Evolutionary conservation across 2,888 invertebrate species (phyloP).

Genomic region (Noctua comes): DNA sequence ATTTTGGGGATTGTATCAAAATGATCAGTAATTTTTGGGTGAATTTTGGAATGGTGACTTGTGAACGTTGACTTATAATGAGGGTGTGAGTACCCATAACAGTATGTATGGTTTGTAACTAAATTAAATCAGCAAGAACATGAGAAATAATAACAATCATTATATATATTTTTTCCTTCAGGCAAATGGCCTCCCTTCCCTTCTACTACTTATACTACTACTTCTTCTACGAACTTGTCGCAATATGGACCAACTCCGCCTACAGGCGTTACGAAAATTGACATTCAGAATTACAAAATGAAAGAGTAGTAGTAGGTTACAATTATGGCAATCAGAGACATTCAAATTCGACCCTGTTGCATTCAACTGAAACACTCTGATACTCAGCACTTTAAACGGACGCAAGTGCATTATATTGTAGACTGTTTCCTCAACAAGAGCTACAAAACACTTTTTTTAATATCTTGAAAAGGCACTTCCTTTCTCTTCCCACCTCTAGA

Average conservation of each 20-base stretch:
- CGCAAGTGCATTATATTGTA: not conserved
- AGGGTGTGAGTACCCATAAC: not conserved
- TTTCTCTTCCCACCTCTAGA: constrained; percentile 9
- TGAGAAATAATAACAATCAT: not conserved
- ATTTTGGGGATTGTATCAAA: constrained; percentile 38
- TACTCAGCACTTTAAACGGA: not conserved
- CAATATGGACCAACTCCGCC: not conserved
- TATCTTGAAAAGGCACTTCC: constrained; percentile 6
- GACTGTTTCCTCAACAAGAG: not conserved
- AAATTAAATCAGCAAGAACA: not conserved
- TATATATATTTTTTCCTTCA: not conserved
- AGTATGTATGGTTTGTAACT: not conserved
- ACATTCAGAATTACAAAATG: not conserved
- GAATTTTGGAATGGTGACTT: constrained; percentile 33
- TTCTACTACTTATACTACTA: not conserved
- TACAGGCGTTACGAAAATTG: not conserved
- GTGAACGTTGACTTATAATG: not conserved
- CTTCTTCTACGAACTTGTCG: not conserved
- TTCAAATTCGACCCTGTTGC: not conserved
- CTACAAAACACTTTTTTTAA: not conserved
- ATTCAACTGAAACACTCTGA: not conserved
- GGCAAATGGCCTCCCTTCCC: not conserved
- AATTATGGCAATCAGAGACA: not conserved
- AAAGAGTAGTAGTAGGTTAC: not conserved
- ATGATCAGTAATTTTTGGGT: constrained; percentile 9